Evolutionary conservation across 1,140 invertebrate genomes (phyloP).

Genomic region (Cyclargus thomasi): DNA sequence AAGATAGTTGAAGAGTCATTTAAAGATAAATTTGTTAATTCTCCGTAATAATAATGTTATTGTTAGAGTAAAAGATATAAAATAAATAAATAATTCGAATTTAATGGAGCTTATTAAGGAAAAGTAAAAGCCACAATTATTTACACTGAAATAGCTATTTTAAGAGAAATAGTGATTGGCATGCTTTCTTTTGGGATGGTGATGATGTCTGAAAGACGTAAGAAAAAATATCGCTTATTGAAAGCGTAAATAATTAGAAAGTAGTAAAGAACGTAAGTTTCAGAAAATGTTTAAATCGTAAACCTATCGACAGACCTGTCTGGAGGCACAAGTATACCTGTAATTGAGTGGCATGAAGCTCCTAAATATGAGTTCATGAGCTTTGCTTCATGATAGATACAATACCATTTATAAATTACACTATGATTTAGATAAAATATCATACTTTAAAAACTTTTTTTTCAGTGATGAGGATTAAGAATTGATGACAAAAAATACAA

Average conservation of each 20-base stretch:
- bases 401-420: not conserved
- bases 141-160: constrained; percentile 23
- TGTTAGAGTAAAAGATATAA: constrained; percentile 18
- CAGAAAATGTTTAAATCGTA: not conserved
- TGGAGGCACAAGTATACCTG: not conserved
- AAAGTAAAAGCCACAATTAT: not conserved
- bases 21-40: constrained; percentile 22
- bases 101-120: not conserved
- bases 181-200: constrained; percentile 59
- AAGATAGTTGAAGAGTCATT: constrained; percentile 51
- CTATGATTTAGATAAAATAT: not conserved
- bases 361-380: not conserved
- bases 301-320: not conserved
- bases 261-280: not conserved
- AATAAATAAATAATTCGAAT: not conserved
- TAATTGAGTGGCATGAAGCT: not conserved
- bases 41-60: constrained; percentile 21
- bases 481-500: too few species aligned
- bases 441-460: too few species aligned
- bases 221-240: constrained; percentile 35
- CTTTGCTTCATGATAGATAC: not conserved
- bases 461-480: too few species aligned
- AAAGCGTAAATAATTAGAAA: constrained; percentile 16
- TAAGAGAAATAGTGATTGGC: constrained; percentile 55
- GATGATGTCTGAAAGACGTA: constrained; percentile 58